Percentiles rank a stretch among this genome's conserved stretches.
phyloP scores from a whole-genome alignment of 2,797 vertebrate species.

The Pantherophis alleghaniensis region DNA sequence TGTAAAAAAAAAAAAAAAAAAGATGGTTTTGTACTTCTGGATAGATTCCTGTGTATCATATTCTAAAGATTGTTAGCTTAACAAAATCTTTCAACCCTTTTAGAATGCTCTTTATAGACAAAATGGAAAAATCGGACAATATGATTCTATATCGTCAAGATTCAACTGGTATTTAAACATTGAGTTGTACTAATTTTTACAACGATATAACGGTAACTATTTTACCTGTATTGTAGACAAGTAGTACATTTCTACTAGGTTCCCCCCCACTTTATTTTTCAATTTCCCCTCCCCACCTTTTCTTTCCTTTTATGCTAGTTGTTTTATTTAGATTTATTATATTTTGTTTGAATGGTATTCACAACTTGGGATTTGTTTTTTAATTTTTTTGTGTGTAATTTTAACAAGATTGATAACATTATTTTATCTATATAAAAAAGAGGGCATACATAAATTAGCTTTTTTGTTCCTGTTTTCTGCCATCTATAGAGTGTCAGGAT shows the following conservation, averaged over 20 bases:
- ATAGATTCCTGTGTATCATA: not conserved
- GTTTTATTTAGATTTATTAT: not conserved
- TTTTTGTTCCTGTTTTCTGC: not conserved
- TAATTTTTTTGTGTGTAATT: not conserved
- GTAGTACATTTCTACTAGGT: not conserved
- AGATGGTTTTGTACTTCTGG: not conserved
- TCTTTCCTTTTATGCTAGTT: not conserved
- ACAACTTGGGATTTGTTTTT: not conserved
- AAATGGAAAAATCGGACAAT: not conserved
- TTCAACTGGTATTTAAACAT: not conserved
- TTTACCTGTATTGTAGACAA: not conserved
- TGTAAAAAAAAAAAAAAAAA: not conserved
- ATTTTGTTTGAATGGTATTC: not conserved
- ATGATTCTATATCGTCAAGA: not conserved
- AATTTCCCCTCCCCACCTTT: not conserved
- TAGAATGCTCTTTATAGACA: not conserved
- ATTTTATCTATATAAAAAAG: not conserved
- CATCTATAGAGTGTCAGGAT: not conserved
- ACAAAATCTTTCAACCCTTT: not conserved
- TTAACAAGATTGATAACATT: not conserved
- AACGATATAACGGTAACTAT: not conserved
- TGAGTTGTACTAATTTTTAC: not conserved
- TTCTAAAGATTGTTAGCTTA: not conserved
- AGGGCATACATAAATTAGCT: not conserved
- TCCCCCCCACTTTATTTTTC: not conserved